Evolutionary conservation across 2,888 invertebrate species (phyloP), one percentile per base, ranked within the genome.

Genomic region (Brenthis ino): DNA sequence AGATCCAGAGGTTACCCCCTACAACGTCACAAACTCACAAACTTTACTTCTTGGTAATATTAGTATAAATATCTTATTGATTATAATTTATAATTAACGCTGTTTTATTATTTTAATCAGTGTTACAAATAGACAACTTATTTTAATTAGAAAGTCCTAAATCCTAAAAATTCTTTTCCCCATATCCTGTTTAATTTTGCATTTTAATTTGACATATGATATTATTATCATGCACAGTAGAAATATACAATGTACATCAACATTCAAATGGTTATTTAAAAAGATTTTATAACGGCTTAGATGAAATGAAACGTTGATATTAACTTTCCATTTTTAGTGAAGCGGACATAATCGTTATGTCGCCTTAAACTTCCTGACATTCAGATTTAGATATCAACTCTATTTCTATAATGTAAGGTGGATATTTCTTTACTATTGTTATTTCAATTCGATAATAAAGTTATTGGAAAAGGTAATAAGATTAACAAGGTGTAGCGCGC

Each of bases 381-480:
- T 28, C 12, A 28, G 16, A 51, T 37, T 37, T 6, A 43, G 8
- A n/a, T 12, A 28, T 57, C 57, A 24, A 20, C 61, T 61, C 33
- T 65, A 65, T 57, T 8, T 2, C 48, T 28, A 33, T 28, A 20
- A 2, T 0, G 5, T 56, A 89, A 86, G 85, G 88, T 87, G 75
- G 81, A 87, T 80, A 86, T 85, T 91, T 75, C 85, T 80, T 72
- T 79, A 74, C 80, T 53, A 14, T 53, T 48, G 56, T 33, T 57
- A 64, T 60, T 67, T 64, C 64, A 68, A 81, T 80, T 82, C 82
- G 84, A 86, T 92, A 87, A 91, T 91, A 88, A 91, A 91, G 90
- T 92, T 92, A 92, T 92, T 89, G 90, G 89, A 91, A 91, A 91
- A 90, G 91, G 89, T 91, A 91, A 91, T 91, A 92, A 92, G 92